Conservation (phyloP, 2,888 invertebrate species). For the Pherbina coryleti region DNA sequence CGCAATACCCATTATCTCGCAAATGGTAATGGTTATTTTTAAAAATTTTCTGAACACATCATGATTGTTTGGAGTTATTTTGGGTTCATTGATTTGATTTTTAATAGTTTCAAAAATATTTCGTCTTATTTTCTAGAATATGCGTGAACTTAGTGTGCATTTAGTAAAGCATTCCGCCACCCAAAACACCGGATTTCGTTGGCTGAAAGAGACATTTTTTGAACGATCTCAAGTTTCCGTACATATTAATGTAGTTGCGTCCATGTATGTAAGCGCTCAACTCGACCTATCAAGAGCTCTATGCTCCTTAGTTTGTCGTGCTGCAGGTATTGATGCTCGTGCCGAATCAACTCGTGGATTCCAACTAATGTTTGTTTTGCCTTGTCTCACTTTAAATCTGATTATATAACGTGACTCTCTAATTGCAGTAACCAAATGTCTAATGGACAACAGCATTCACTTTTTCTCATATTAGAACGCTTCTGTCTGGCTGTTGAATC, state of each 20-base stretch:
- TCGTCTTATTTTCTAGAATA: constrained; percentile 73
- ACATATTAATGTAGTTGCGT: constrained; percentile 84
- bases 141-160: constrained; percentile 88
- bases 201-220: constrained; percentile 69
- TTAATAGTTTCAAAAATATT: not conserved
- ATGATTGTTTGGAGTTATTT: no score
- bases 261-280: constrained; percentile 85
- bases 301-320: constrained; percentile 80
- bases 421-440: constrained; percentile 79
- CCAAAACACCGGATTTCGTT: constrained; percentile 69
- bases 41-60: no score
- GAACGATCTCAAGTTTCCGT: constrained; percentile 74
- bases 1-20: no score
- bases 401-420: not conserved
- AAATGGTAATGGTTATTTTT: no score
- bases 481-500: constrained; percentile 84
- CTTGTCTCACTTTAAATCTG: not conserved
- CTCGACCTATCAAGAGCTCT: constrained; percentile 83
- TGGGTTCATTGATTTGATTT: no score
- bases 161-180: constrained; percentile 76
- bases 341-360: constrained; percentile 83
- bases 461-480: constrained; percentile 85
- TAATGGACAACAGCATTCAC: constrained; percentile 76
- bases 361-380: constrained; percentile 77
- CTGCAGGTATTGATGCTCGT: constrained; percentile 77